These are phyloP conservation scores for Cyclophora albipunctata DNA, from an alignment of 2,888 invertebrate genomes.

Conservation along the genomic window DNA sequence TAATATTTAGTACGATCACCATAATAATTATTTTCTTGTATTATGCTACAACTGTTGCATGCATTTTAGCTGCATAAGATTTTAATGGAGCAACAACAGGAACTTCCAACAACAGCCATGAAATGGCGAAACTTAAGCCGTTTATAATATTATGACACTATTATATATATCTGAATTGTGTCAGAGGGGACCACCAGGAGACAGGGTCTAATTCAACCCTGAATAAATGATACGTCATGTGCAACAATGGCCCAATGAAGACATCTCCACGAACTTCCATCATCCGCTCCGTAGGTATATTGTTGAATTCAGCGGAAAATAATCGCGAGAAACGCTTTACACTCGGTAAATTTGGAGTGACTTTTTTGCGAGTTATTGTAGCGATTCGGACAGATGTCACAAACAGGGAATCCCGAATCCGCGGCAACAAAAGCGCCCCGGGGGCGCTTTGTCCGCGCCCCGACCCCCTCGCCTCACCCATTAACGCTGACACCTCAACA, in stretches of 20 bases:
- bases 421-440: slow-evolving; percentile 65
- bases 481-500: slow-evolving; percentile 69
- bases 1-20: no score
- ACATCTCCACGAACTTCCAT: slow-evolving; percentile 39
- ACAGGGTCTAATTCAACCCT: slow-evolving; percentile 40
- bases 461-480: slow-evolving; percentile 58
- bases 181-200: slow-evolving; percentile 53
- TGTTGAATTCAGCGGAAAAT: slow-evolving; percentile 56
- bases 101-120: slow-evolving; percentile 21
- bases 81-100: slow-evolving; percentile 10
- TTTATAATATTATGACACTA: slow-evolving; percentile 63
- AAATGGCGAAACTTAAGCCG: slow-evolving; percentile 40
- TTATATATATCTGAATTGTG: slow-evolving; percentile 9
- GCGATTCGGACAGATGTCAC: slow-evolving; percentile 73
- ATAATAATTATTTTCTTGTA: no score
- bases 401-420: slow-evolving; percentile 57
- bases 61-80: no score
- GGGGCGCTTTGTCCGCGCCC: slow-evolving; percentile 62
- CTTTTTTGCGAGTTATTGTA: slow-evolving; percentile 73
- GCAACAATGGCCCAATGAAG: slow-evolving; percentile 63
- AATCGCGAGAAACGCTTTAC: slow-evolving; percentile 51
- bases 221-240: slow-evolving; percentile 63
- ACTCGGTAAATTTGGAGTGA: slow-evolving; percentile 59
- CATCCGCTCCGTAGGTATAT: slow-evolving; percentile 31
- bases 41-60: no score